Evolutionary conservation across 1,140 invertebrate genomes (phyloP).

Genomic region (Anastrepha obliqua): DNA sequence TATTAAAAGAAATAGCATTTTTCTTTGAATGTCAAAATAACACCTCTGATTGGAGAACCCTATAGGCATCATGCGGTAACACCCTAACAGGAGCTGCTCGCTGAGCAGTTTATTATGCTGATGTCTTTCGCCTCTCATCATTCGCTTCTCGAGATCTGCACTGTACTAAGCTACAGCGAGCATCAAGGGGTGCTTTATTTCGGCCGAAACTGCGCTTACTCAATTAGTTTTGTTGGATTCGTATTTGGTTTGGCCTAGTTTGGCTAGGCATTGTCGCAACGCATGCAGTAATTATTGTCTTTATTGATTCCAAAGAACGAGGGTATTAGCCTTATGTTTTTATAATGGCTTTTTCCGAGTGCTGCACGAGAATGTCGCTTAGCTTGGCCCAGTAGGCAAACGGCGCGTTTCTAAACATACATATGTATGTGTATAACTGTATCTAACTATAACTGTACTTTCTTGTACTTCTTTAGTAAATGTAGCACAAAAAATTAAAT

Average conservation of each 20-base stretch:
- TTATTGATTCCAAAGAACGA: constrained; percentile 3
- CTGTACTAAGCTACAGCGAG: too few species aligned
- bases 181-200: too few species aligned
- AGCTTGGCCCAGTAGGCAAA: constrained; percentile 34
- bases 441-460: background rate
- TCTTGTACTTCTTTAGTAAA: too few species aligned
- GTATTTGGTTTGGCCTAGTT: background rate
- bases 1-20: too few species aligned
- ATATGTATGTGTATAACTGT: background rate
- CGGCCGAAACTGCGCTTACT: background rate
- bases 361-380: background rate
- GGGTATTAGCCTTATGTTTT: constrained; percentile 13
- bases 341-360: background rate
- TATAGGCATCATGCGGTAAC: too few species aligned
- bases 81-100: too few species aligned
- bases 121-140: too few species aligned
- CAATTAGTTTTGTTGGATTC: background rate
- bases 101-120: too few species aligned
- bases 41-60: too few species aligned
- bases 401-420: background rate
- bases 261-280: background rate
- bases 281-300: constrained; percentile 20
- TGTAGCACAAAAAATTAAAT: too few species aligned
- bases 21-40: too few species aligned
- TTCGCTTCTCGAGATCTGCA: too few species aligned